These are phyloP conservation scores for Rhodophaea formosa DNA, from an alignment of 2,888 invertebrate genomes.

Conservation along the genomic window DNA sequence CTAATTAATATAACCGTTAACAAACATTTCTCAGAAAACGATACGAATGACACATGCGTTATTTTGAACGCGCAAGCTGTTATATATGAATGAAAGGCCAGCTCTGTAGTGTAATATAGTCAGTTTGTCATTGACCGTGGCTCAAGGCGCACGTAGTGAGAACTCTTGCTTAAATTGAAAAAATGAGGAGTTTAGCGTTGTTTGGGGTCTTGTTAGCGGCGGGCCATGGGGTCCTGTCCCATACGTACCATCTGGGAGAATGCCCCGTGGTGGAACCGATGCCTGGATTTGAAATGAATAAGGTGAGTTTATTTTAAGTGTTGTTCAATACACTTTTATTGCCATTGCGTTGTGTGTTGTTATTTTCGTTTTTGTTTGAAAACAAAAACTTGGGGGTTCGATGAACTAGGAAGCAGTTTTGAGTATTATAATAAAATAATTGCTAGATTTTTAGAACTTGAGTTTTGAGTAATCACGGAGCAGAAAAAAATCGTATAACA, in stretches of 20 bases:
- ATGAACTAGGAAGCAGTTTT: too few relatives aligned
- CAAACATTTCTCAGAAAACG: slow-evolving; percentile 25
- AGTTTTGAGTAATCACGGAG: too few relatives aligned
- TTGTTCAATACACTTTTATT: background rate
- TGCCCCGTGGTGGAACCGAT: slow-evolving; percentile 89
- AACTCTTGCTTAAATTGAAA: background rate
- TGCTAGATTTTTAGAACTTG: too few relatives aligned
- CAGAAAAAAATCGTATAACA: too few relatives aligned
- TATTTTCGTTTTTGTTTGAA: background rate
- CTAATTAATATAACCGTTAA: background rate
- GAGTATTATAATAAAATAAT: too few relatives aligned
- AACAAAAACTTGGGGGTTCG: too few relatives aligned
- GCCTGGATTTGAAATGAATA: slow-evolving; percentile 87
- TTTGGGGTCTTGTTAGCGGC: slow-evolving; percentile 48
- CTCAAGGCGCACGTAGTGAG: slow-evolving; percentile 10
- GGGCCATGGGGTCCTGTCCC: slow-evolving; percentile 65
- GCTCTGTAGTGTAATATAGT: background rate
- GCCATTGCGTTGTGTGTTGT: background rate
- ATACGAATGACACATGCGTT: slow-evolving; percentile 22
- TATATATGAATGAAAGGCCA: slow-evolving; percentile 13
- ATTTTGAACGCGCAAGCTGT: slow-evolving; percentile 21
- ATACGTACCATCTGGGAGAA: slow-evolving; percentile 87
- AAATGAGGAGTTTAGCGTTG: slow-evolving; percentile 40
- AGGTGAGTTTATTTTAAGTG: slow-evolving; percentile 73
- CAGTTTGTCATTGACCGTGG: slow-evolving; percentile 21